A percentile compares a stretch with the other conserved stretches of the same genome.
These are phyloP conservation scores for Sciurus vulgaris DNA, from an alignment of 2,797 vertebrate species.

Conservation along the genomic window DNA sequence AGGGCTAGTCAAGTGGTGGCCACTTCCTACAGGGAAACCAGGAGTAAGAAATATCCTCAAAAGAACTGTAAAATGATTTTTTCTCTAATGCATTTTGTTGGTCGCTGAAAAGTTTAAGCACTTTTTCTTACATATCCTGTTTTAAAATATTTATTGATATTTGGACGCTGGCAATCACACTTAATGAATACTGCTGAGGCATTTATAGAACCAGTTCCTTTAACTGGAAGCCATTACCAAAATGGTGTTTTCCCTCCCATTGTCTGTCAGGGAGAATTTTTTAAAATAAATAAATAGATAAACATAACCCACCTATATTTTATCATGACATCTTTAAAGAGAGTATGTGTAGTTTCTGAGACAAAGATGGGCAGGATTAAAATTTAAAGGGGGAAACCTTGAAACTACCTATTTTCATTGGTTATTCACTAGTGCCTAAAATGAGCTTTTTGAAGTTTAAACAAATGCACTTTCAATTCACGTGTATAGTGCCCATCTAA, in stretches of 20 bases:
- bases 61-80: slow-evolving; percentile 87
- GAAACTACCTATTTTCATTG: slow-evolving; percentile 88
- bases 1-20: slow-evolving; percentile 41
- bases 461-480: slow-evolving; percentile 79
- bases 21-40: slow-evolving; percentile 26
- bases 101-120: slow-evolving; percentile 76
- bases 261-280: slow-evolving; percentile 73
- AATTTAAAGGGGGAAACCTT: slow-evolving; percentile 86
- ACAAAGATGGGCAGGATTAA: slow-evolving; percentile 75
- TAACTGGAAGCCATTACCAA: slow-evolving; percentile 74
- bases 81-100: slow-evolving; percentile 63
- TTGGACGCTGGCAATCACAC: slow-evolving; percentile 70
- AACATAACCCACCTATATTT: slow-evolving; percentile 64
- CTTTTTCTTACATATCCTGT: slow-evolving; percentile 77
- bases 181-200: slow-evolving; percentile 60
- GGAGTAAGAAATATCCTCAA: slow-evolving; percentile 53
- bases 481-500: slow-evolving; percentile 69
- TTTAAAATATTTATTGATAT: slow-evolving; percentile 77
- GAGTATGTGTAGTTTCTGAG: slow-evolving; percentile 64
- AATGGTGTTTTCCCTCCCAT: slow-evolving; percentile 77
- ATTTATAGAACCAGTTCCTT: slow-evolving; percentile 76
- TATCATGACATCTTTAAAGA: slow-evolving; percentile 64
- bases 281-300: slow-evolving; percentile 11
- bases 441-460: slow-evolving; percentile 67
- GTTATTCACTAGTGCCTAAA: slow-evolving; percentile 74